Base-by-base conservation (phyloP, 1,140 invertebrate genomes). In the Diorhabda elongata region DNA sequence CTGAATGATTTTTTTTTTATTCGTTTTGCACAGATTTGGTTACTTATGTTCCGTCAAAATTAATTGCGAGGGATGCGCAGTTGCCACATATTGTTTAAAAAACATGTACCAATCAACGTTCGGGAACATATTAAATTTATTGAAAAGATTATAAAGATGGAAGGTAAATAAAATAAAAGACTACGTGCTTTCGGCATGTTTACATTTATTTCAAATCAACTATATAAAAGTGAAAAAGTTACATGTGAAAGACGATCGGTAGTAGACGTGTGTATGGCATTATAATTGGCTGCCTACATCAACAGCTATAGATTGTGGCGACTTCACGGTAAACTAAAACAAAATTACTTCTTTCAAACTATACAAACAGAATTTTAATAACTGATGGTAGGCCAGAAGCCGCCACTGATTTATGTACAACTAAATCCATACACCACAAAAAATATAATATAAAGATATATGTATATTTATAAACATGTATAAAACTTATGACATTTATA, bases 161-260 rank as follows among this genome's bases (percentile, higher is more conserved):
- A 26, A 26, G 26, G 26, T 26, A 26, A 26, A 26, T 6, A 4
- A 42, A 71, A 69, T 67, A 67, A 74, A 69, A 71, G 64, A 9
- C 9, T 42, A 52, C 42, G 58, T 72, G 61, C 73, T 75, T 78
- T 79, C 76, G 77, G 77, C 72, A 80, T 78, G 78, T 81, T 79
- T 81, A 81, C 78, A 80, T 81, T 79, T 79, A 80, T 79, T 80
- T 78, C 70, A 76, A 76, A 78, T 76, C 76, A 78, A 79, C 73
- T 79, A 77, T 81, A 81, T 81, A 81, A 81, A 80, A 80, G 79
- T 81, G 77, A 75, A 81, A 81, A 81, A 80, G 74, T 78, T 79
- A 79, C 77, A 74, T 74, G 72, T 80, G 78, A 81, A 80, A 80
- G 79, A 81, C 77, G 71, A 52, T 79, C 67, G 79, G 78, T 79